These are phyloP conservation scores for Actinostola sp. DNA, from an alignment of 92 coral and sea anemone species.

Conservation along the genomic window DNA sequence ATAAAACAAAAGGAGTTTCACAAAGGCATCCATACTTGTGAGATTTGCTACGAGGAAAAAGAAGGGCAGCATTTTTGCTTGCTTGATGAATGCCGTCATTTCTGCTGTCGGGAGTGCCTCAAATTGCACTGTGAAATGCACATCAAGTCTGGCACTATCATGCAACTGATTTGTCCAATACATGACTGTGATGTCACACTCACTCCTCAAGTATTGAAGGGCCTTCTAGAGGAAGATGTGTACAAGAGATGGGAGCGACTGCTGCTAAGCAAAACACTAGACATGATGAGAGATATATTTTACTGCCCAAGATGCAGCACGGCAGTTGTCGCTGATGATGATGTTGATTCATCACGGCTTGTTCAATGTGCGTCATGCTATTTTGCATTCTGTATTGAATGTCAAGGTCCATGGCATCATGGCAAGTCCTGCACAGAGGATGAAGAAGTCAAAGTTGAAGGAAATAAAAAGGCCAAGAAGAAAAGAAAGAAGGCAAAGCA, in stretches of 20 bases:
- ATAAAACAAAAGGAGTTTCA: constrained; percentile 63
- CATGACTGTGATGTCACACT: constrained; percentile 70
- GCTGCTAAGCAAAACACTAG: constrained; percentile 75
- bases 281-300: constrained; percentile 80
- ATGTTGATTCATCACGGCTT: constrained; percentile 64
- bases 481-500: constrained; percentile 19
- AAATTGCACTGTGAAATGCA: constrained; percentile 77
- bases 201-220: constrained; percentile 73
- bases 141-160: constrained; percentile 81
- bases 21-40: constrained; percentile 72
- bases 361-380: constrained; percentile 86
- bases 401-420: constrained; percentile 86
- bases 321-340: constrained; percentile 85
- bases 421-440: constrained; percentile 66
- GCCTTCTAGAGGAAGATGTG: constrained; percentile 64
- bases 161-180: constrained; percentile 72
- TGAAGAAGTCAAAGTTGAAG: constrained; percentile 39
- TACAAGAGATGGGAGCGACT: constrained; percentile 88
- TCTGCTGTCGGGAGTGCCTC: constrained; percentile 83
- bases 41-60: constrained; percentile 85
- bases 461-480: constrained; percentile 4
- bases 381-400: constrained; percentile 91
- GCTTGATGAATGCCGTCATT: constrained; percentile 84
- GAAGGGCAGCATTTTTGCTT: constrained; percentile 77
- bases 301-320: constrained; percentile 93